Evolutionary conservation across 2,113 vertebrate species (phyloP).

Genomic region (Rattus rattus): DNA sequence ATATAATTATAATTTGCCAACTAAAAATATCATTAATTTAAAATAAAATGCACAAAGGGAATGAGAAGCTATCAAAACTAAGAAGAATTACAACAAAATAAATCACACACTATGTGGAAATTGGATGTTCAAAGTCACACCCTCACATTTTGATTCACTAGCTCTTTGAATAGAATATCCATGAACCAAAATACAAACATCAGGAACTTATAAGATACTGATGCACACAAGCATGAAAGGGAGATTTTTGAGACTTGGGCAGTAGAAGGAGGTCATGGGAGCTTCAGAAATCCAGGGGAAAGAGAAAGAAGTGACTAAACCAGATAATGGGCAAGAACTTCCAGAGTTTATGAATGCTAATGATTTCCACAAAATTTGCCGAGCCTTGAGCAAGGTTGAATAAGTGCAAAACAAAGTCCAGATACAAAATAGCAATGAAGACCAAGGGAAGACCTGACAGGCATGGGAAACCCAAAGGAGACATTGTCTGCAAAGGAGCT

Average conservation of each 20-base stretch:
- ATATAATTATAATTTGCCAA: constrained; percentile 15
- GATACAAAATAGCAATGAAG: neutral
- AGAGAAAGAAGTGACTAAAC: neutral
- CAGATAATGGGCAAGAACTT: neutral
- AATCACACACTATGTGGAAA: neutral
- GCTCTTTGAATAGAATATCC: neutral
- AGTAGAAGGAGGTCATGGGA: neutral
- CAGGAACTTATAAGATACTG: neutral
- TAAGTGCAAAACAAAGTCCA: neutral
- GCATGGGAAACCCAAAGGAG: neutral
- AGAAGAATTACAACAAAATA: neutral
- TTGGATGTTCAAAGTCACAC: neutral
- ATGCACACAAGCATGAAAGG: neutral
- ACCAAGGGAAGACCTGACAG: neutral
- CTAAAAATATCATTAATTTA: neutral
- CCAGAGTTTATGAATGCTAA: neutral
- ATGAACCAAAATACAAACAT: neutral
- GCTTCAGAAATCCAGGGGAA: neutral
- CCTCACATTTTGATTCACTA: neutral
- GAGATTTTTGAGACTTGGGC: neutral
- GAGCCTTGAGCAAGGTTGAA: neutral
- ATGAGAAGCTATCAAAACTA: neutral
- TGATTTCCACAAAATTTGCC: neutral
- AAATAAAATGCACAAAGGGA: neutral
- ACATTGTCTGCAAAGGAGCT: neutral